A percentile compares a stretch with the other conserved stretches of the same genome.
Conservation (phyloP, 2,888 invertebrate genomes). For the Coecobrya sp. region DNA sequence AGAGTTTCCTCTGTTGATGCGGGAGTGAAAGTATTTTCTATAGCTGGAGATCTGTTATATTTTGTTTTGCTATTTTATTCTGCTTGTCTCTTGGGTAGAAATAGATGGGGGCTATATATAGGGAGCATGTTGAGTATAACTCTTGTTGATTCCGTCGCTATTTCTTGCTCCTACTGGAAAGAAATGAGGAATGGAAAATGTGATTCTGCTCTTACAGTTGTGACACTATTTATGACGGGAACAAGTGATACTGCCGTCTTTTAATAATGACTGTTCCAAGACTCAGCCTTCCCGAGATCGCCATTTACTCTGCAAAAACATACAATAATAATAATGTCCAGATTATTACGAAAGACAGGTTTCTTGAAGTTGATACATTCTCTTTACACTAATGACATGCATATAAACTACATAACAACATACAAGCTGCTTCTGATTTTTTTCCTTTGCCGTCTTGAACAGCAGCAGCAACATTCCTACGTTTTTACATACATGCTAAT, state of each 20-base stretch:
- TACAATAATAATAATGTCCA: not conserved
- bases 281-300: not conserved
- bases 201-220: not conserved
- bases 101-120: not conserved
- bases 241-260: not conserved
- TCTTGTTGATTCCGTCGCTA: constrained; percentile 8
- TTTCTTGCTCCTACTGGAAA: not conserved
- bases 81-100: constrained; percentile 29
- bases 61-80: constrained; percentile 26
- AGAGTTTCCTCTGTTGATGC: not conserved
- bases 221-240: not conserved
- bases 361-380: no score
- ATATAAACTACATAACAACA: no score
- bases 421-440: not conserved
- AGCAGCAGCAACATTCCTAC: not conserved
- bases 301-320: constrained; percentile 9
- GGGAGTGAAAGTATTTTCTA: constrained; percentile 30
- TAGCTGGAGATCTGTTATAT: not conserved
- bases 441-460: not conserved
- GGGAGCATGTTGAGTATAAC: not conserved
- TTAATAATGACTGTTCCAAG: constrained; percentile 7
- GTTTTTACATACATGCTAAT: not conserved
- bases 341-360: not conserved
- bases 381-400: not conserved
- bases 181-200: constrained; percentile 9